A percentile compares a stretch with the other conserved stretches of the same genome.
These are phyloP conservation scores for Aurelia sp. DNA, from an alignment of 30 jellyfish, hydroid and myxozoan species.

Conservation along the genomic window DNA sequence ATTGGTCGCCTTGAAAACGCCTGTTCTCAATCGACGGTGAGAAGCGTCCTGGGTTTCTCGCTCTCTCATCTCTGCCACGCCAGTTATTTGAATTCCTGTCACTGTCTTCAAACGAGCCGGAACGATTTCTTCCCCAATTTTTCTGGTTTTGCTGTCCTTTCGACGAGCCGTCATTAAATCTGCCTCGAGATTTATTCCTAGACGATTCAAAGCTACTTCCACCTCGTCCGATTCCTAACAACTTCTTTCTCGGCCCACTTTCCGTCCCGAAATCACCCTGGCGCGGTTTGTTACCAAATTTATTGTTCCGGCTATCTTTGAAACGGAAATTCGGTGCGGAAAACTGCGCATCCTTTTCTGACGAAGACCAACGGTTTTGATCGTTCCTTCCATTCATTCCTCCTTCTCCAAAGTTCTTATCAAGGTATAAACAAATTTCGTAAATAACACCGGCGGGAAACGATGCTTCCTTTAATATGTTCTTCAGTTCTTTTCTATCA, in stretches of 20 bases:
- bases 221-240: constrained; percentile 42
- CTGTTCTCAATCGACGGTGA: too few relatives aligned
- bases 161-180: background rate
- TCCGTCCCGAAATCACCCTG: background rate
- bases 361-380: background rate
- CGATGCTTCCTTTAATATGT: constrained; percentile 40
- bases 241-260: background rate
- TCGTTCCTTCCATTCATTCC: background rate
- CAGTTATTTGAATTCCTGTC: too few relatives aligned
- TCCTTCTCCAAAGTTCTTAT: background rate
- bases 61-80: too few relatives aligned
- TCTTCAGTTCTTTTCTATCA: constrained; percentile 12
- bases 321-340: background rate
- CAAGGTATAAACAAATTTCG: constrained; percentile 33
- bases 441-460: constrained; percentile 58
- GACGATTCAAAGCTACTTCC: background rate
- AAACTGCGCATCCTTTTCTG: background rate
- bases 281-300: background rate
- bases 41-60: too few relatives aligned
- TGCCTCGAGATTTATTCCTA: background rate
- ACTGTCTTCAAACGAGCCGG: too few relatives aligned
- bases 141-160: background rate
- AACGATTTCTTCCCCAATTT: too few relatives aligned
- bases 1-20: too few relatives aligned
- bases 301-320: background rate